Base-by-base conservation (phyloP, 2,113 vertebrate genomes). In the Myotis brandtii region DNA sequence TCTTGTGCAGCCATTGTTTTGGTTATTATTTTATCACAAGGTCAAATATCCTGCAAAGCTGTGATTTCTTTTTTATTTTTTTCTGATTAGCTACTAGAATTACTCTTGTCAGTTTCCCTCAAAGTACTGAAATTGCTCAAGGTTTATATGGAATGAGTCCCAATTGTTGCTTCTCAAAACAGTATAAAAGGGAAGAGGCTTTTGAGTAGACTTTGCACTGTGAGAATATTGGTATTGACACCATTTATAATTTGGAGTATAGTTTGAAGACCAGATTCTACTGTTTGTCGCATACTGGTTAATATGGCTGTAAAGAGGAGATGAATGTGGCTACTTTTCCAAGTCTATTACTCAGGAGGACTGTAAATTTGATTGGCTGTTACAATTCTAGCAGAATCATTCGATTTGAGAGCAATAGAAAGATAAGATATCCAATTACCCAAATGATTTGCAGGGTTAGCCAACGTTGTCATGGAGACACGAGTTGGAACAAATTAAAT, bases 351-450 rank as follows among this genome's bases (percentile, higher is more conserved):
- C 99, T 99, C 99, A 97, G 96, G 99, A 98, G 98, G 97, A 98
- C 98, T 98, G 98, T 98, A 99, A 99, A 99, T 99, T 99, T 99
- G 98, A 99, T 99, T 99, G 98, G 99, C 98, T 98, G 98, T 98
- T 98, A 98, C 98, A 98, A 98, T 98, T 99, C 98, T 98, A 99
- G 98, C 98, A 99, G 98, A 98, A 99, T 99, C 98, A 99, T 98
- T 99, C 79, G 98, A 99, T 99, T 99, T 99, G 98, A 99, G 98
- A 99, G 98, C 98, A 98, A 98, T 99, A 98, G 98, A 99, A 98
- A 99, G 99, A 99, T 99, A 99, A 99, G 99, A 99, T 98, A 99
- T 99, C 99, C 98, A 99, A 99, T 99, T 99, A 99, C 98, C 97
- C 98, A 99, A 98, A 99, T 99, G 99, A 99, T 99, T 99, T 99